A percentile compares a stretch with the other conserved stretches of the same genome.
These are phyloP conservation scores for Anastrepha obliqua DNA, from an alignment of 1,140 invertebrate genomes.

Conservation along the genomic window DNA sequence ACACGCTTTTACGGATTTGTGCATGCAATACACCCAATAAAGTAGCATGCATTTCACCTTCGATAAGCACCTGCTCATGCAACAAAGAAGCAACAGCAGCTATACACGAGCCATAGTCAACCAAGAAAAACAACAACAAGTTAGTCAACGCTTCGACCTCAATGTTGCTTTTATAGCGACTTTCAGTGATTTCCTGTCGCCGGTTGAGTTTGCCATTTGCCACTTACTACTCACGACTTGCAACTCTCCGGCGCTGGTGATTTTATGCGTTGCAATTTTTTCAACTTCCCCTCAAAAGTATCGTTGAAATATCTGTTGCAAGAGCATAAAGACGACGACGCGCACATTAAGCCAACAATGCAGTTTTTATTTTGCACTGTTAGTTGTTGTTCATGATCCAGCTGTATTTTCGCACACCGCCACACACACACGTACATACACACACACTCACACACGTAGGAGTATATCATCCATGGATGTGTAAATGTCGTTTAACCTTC, in stretches of 20 bases:
- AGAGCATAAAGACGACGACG: not conserved
- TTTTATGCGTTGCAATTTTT: slow-evolving; percentile 26
- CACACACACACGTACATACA: not conserved
- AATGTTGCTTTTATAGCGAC: slow-evolving; percentile 2
- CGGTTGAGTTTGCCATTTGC: slow-evolving; percentile 5
- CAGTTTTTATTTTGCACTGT: not conserved
- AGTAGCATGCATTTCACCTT: slow-evolving; percentile 3
- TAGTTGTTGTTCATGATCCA: not conserved
- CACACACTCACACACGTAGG: not conserved
- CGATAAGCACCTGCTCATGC: slow-evolving; percentile 15
- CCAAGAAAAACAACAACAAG: not conserved
- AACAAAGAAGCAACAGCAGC: not conserved
- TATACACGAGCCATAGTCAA: not conserved
- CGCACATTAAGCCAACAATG: not conserved
- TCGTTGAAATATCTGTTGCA: not conserved
- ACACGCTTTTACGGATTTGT: not conserved
- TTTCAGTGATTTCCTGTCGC: slow-evolving; percentile 36
- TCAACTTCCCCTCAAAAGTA: not conserved
- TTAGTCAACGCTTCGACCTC: not conserved
- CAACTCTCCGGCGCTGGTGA: not conserved
- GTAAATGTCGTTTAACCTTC: slow-evolving; percentile 44
- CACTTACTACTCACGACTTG: not conserved
- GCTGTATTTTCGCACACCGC: not conserved
- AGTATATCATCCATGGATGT: not conserved
- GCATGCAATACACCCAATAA: not conserved